Evolutionary conservation across 2,113 vertebrate species (phyloP), one percentile per base, ranked within the genome.

Genomic region (Chroicocephalus ridibundus): DNA sequence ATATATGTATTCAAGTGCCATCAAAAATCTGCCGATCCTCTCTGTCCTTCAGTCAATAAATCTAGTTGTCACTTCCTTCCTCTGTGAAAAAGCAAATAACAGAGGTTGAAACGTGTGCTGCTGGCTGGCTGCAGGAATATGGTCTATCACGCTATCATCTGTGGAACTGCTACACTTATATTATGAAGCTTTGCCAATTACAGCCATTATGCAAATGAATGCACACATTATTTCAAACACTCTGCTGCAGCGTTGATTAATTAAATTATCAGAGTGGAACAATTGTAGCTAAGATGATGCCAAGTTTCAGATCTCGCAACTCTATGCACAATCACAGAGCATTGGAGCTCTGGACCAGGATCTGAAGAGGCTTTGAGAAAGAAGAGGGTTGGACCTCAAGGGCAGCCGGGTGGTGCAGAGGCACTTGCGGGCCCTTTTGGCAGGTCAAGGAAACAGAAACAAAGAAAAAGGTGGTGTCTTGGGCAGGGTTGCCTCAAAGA

Each of bases 221-320:
- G 72, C 93, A 94, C 95, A 89, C 88, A 95, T 97, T 97, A 96
- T 96, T 96, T 96, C 95, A 96, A 96, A 97, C 96, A 93, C 95
- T 95, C 92, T 80, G 91, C 91, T 78, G 85, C 91, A 83, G 79
- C 91, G 92, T 94, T 94, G 94, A 97, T 95, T 97, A 97, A 97
- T 96, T 96, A 96, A 92, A 97, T 97, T 97, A 97, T 97, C 92
- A 96, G 83, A 97, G 94, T 91, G 80, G 95, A 96, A 95, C 81
- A 95, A 94, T 95, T 95, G 77, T 70, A 97, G 89, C 57, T 76
- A 95, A 93, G 94, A 94, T 29, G 76, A 88, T 91, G 93, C 91
- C 94, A 94, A 62, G 58, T 94, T 97, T 97, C 92, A 92, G 87
- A 85, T 92, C 83, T 91, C 36, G 24, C 57, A 84, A 64, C 55